Evolutionary conservation across 2,797 vertebrate genomes (phyloP), one percentile per base, ranked within the genome.

Genomic region (Sitta carolinensis): DNA sequence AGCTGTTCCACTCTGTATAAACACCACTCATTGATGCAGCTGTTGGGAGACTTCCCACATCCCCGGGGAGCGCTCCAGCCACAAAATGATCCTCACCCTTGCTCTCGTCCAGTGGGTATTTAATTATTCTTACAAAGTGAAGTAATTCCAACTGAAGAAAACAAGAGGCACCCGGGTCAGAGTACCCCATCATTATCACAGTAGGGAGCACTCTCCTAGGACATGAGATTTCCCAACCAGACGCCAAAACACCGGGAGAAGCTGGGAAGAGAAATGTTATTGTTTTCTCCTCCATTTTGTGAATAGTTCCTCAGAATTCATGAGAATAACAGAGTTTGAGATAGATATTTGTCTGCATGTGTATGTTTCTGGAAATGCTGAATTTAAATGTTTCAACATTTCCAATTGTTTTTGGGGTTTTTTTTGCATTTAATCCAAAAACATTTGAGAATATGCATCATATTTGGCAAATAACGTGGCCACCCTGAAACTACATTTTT

Each of bases 401-500:
- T 95, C 85, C 85, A 77, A 73, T 34, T 32, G 48, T 64, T 70
- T 59, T 54, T 20, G 54, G 79, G 20, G 19, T 45, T 45, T 70
- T 67, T 62, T 40, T 40, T 40, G 40, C 32, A 59, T 94, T 90
- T 94, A 81, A 84, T 91, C 70, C 84, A 64, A 84, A 88, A 91
- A 8, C 63, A 26, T 95, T 91, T 90, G 52, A 93, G 92, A 94
- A 89, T 90, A 87, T 69, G 70, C 95, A 95, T 96, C 94, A 90
- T 89, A 73, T 95, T 74, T 96, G 95, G 93, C 94, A 94, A 95
- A 94, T 76, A 93, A 89, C 29, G 55, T 86, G 90, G 91, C 93
- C 94, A 95, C 91, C 67, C 95, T 45, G 83, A 93, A 95, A 96
- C 94, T 92, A 86, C 91, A 94, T 79, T 96, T 96, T 96, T 96